phyloP scores from a whole-genome alignment of 2,113 vertebrate species.

The Microcebus murinus region DNA sequence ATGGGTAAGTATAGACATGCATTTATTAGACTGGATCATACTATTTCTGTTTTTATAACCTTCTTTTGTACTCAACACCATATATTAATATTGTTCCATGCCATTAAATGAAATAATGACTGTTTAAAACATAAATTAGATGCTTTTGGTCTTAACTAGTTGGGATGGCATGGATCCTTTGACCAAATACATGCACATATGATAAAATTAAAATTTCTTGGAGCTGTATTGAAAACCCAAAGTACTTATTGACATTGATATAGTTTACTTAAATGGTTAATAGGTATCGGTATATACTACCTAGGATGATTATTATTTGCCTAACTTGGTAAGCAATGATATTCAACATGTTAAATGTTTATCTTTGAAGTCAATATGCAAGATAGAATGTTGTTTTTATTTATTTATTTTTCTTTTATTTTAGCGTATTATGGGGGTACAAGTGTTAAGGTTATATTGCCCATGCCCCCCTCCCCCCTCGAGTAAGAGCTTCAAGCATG shows the following conservation, averaged over 20 bases:
- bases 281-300: too few species aligned
- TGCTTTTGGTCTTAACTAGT: slow-evolving; percentile 5
- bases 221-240: neutral
- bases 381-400: neutral
- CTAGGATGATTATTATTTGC: neutral
- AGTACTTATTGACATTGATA: neutral
- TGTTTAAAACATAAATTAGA: neutral
- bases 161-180: neutral
- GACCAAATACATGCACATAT: neutral
- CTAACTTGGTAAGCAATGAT: neutral
- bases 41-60: neutral
- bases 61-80: neutral
- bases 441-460: too few species aligned
- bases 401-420: too few species aligned
- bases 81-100: neutral
- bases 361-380: neutral
- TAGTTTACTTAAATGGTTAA: neutral
- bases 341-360: neutral
- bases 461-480: too few species aligned
- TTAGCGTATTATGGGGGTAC: too few species aligned
- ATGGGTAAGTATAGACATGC: neutral
- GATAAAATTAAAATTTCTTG: neutral
- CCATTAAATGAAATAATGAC: slow-evolving; percentile 24
- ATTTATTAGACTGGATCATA: slow-evolving; percentile 26
- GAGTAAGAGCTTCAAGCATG: too few species aligned